Evolutionary conservation across 2,113 vertebrate species (phyloP).

Genomic region (Zosterops lateralis): DNA sequence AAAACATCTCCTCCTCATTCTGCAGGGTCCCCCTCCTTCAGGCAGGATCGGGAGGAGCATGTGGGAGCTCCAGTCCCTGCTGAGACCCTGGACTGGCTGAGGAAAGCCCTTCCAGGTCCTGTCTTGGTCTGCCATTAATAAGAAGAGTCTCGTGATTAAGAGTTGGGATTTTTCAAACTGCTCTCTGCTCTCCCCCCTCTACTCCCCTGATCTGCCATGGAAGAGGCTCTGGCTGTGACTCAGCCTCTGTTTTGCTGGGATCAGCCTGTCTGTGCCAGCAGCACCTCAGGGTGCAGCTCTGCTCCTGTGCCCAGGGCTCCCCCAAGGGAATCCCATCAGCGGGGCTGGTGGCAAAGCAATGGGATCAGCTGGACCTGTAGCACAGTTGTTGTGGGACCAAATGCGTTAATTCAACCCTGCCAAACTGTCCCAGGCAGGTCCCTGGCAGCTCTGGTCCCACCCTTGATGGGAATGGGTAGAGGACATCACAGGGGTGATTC

Average conservation of each 20-base stretch:
- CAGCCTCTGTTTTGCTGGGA: not conserved
- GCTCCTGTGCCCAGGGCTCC: not conserved
- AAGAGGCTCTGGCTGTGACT: not conserved
- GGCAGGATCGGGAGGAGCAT: not conserved
- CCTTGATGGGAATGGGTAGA: fast-evolving
- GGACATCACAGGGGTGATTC: not conserved
- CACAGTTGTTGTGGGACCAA: not conserved
- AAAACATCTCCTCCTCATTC: not conserved
- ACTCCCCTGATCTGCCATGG: not conserved
- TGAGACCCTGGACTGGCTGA: not conserved
- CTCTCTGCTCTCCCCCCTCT: not conserved
- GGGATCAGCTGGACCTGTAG: not conserved
- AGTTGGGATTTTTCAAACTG: not conserved
- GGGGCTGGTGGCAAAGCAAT: not conserved
- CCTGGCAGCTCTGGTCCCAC: not conserved
- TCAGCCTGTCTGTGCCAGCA: fast-evolving
- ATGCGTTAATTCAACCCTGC: not conserved
- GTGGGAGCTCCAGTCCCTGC: not conserved
- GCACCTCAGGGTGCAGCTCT: not conserved
- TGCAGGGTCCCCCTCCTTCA: not conserved
- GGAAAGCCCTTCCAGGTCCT: not conserved
- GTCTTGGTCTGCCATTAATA: not conserved
- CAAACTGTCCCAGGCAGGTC: not conserved
- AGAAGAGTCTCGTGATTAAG: not conserved
- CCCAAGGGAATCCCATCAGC: fast-evolving